Conservation (phyloP, 1,140 invertebrate species). For the Monochamus saltuarius region DNA sequence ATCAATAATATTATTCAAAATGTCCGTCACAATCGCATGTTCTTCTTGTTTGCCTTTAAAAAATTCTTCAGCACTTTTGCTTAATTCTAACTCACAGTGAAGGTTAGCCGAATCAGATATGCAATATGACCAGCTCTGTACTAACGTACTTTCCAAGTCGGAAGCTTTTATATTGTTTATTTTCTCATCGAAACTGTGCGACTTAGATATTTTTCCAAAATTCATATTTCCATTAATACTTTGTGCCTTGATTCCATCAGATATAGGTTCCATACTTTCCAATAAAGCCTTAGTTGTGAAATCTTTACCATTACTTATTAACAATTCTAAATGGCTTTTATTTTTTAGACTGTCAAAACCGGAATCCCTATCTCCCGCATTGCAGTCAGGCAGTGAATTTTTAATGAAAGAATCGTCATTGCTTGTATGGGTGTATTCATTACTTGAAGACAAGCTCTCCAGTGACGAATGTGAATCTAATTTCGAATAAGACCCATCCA, state of each 20-base stretch:
- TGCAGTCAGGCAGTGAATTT: conserved; percentile 20
- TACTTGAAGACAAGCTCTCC: conserved; percentile 46
- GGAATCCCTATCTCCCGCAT: conserved; percentile 34
- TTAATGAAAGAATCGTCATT: conserved; percentile 39
- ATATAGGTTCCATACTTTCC: conserved; percentile 45
- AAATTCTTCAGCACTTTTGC: conserved; percentile 49
- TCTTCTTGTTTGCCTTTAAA: conserved; percentile 41
- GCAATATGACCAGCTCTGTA: conserved; percentile 50
- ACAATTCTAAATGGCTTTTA: conserved; percentile 26
- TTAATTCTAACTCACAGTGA: conserved; percentile 43
- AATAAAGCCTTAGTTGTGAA: conserved; percentile 31
- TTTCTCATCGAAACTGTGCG: conserved; percentile 50
- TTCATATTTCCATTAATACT: conserved; percentile 43
- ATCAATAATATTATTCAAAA: conserved; percentile 45
- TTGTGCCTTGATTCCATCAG: conserved; percentile 41
- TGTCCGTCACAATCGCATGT: conserved; percentile 36
- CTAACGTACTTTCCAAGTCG: conserved; percentile 41
- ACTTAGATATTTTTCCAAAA: conserved; percentile 50
- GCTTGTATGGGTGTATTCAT: conserved; percentile 35
- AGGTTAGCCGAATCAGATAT: conserved; percentile 46
- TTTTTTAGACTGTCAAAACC: conserved; percentile 37
- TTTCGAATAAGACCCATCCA: conserved; percentile 48
- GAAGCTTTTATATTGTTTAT: conserved; percentile 29
- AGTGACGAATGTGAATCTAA: conserved; percentile 45
- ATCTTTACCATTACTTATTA: conserved; percentile 28